Base-by-base conservation (phyloP, 2,888 invertebrate species). In the Magallana nippona region DNA sequence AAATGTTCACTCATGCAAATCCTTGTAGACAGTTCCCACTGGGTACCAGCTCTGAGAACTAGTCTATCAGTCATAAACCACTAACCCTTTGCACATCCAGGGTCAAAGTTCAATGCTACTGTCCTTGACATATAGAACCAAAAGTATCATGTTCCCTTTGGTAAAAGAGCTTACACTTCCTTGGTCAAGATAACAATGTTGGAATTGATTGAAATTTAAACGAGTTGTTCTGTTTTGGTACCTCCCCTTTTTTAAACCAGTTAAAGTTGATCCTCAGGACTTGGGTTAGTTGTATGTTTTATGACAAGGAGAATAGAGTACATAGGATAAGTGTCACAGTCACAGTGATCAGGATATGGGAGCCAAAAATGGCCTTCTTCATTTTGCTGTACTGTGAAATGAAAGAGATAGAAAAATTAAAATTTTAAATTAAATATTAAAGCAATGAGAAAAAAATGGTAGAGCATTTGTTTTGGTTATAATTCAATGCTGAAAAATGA, bases 331-430 rank as follows among this genome's bases (percentile, higher is more conserved):
- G 60, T 19, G 85, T 86, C 44, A 82, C 78, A 10, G 82, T 84
- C 15, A 78, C 82, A 1, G 82, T 86, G 22, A 86, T 86, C 3
- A 86, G 55, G 55, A 86, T 60, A 27, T 86, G 85, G 58, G 79
- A 77, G 3, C 85, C 85, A 79, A 84, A 81, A n/a, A 86, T 32
- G 8, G 84, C 85, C 63, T 86, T 86, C 85, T 86, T 86, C 32
- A 80, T 55, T 80, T 82, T 55, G 79, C 85, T 86, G 84, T 81
- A 86, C 85, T 86, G 84, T 83, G 81, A 84, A 82, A 55, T 15
- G 22, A 81, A 63, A 63, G 56, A 44, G 60, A 80, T n/a, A n/a
- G 15, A 27, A 17, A 57, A 27, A 80, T 27, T 10, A 57, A 57
- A n/a, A 58, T 22, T 57, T n/a, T 57, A 57, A 15, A 17, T 2